These are phyloP conservation scores for Oostethus manadensis DNA, from an alignment of 2,113 vertebrate genomes.

Conservation along the genomic window DNA sequence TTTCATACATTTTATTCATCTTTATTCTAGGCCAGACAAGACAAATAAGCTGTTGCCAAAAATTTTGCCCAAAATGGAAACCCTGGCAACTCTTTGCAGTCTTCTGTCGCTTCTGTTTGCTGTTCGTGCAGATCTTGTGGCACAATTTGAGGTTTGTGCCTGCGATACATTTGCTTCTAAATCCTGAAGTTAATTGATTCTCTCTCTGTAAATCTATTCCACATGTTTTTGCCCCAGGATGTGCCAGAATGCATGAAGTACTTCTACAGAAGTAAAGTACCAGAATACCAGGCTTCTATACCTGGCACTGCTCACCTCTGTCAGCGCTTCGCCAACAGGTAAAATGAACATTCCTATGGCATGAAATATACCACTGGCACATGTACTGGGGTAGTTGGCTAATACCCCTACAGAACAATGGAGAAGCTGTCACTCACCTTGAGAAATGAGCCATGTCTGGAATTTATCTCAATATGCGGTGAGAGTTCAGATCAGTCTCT, in stretches of 20 bases:
- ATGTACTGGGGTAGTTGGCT: not conserved
- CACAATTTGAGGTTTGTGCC: constrained; percentile 49
- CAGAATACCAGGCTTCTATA: constrained; percentile 44
- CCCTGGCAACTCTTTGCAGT: constrained; percentile 1
- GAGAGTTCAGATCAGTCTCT: no score
- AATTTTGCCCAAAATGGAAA: constrained; percentile 33
- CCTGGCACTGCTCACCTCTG: constrained; percentile 48
- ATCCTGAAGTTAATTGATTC: not conserved
- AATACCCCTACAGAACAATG: no score
- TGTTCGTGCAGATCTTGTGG: constrained; percentile 51
- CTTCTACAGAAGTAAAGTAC: constrained; percentile 65
- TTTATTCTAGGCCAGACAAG: not conserved
- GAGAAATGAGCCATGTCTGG: not conserved
- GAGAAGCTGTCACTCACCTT: no score
- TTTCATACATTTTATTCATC: no score
- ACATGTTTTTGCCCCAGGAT: constrained; percentile 27
- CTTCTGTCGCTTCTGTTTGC: constrained; percentile 31
- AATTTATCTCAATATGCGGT: no score
- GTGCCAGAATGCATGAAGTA: constrained; percentile 59
- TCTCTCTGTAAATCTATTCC: not conserved
- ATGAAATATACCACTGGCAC: not conserved
- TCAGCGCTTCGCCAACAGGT: constrained; percentile 65
- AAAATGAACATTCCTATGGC: not conserved
- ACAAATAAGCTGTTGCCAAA: not conserved
- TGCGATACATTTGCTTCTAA: not conserved